phyloP scores from a whole-genome alignment of 1,140 invertebrate species.

The Brevipalpus yothersi region DNA sequence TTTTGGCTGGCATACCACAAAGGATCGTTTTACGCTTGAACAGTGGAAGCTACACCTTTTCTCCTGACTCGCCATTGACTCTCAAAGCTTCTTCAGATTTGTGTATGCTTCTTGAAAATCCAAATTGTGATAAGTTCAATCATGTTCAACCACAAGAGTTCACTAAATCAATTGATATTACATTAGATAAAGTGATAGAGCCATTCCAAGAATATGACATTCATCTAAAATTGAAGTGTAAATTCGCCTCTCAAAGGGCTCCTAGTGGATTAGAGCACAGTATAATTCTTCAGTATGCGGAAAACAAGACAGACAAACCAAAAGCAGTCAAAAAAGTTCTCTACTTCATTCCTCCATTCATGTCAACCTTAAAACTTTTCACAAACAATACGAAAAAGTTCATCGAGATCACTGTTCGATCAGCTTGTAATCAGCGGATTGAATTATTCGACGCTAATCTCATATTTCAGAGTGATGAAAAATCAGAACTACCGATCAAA shows the following conservation, averaged over 20 bases:
- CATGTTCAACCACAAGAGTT: background rate
- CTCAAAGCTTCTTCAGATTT: conserved; percentile 8
- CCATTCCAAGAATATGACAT: conserved; percentile 38
- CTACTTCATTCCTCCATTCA: conserved; percentile 54
- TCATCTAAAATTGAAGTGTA: conserved; percentile 37
- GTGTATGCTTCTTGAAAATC: background rate
- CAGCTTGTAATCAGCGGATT: conserved; percentile 30
- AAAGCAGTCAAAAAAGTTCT: conserved; percentile 26
- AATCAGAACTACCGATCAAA: background rate
- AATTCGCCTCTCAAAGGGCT: conserved; percentile 38
- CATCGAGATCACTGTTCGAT: conserved; percentile 29
- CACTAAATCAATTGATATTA: background rate
- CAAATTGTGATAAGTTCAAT: background rate
- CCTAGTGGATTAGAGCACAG: conserved; percentile 39
- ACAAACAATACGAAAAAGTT: conserved; percentile 37
- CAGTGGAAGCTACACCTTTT: conserved; percentile 23
- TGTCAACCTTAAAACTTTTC: conserved; percentile 45
- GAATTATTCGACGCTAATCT: conserved; percentile 26
- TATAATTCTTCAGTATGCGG: conserved; percentile 21
- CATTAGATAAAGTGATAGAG: conserved; percentile 20
- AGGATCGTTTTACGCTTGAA: conserved; percentile 21
- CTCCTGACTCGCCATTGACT: conserved; percentile 7
- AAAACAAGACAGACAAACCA: background rate
- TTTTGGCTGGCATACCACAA: conserved; percentile 27
- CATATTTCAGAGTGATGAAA: background rate